Evolutionary conservation across 30 jellyfish, hydroid and myxozoan genomes (phyloP).

Genomic region (Turritopsis dohrnii): DNA sequence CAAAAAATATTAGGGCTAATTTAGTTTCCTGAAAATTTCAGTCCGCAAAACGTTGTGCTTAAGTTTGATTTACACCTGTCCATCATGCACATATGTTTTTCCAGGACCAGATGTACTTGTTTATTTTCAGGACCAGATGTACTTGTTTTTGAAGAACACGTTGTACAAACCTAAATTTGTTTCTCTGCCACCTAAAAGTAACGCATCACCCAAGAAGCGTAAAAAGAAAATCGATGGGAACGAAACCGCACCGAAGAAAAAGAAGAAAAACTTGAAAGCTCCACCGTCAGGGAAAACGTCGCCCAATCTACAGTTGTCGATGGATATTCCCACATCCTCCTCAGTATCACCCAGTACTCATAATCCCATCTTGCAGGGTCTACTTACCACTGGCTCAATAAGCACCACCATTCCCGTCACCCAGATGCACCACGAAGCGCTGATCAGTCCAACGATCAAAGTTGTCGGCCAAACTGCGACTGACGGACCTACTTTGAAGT

Average conservation of each 20-base stretch:
- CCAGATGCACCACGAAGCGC: constrained; percentile 18
- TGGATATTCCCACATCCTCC: not conserved
- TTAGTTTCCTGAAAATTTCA: too few relatives aligned
- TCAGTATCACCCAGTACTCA: not conserved
- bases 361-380: constrained; percentile 5
- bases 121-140: constrained; percentile 28
- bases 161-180: not conserved
- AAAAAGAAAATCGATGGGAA: constrained; percentile 5
- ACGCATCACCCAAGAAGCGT: not conserved
- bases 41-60: too few relatives aligned
- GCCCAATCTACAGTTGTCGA: not conserved
- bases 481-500: not conserved
- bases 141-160: constrained; percentile 13
- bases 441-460: not conserved
- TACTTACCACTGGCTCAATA: constrained; percentile 16
- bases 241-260: constrained; percentile 24
- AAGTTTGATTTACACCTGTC: too few relatives aligned
- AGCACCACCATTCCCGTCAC: constrained; percentile 27
- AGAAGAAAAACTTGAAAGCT: constrained; percentile 11
- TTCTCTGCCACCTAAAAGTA: not conserved
- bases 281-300: not conserved
- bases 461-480: not conserved
- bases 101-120: too few relatives aligned
- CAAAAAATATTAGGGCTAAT: too few relatives aligned
- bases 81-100: too few relatives aligned